phyloP scores from a whole-genome alignment of 2,888 invertebrate species.

The Stomorhina lunata region DNA sequence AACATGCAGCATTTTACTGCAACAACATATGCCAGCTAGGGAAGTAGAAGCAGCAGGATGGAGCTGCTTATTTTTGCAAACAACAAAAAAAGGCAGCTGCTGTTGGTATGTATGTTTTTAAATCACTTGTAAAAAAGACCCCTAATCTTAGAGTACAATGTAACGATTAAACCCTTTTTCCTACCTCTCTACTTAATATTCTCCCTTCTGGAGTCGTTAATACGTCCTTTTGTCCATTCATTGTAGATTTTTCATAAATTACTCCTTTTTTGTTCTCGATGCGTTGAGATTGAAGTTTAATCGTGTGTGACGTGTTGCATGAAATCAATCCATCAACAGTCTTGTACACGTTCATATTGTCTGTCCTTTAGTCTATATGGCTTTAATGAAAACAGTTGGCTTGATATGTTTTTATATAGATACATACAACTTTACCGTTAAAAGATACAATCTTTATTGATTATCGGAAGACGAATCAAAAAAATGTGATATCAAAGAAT shows the following conservation, averaged over 20 bases:
- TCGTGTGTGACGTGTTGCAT: slow-evolving; percentile 56
- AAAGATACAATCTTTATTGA: slow-evolving; percentile 5
- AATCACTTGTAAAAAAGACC: slow-evolving; percentile 50
- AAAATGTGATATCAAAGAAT: background rate
- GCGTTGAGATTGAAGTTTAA: slow-evolving; percentile 42
- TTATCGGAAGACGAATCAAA: background rate
- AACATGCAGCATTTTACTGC: slow-evolving; percentile 19
- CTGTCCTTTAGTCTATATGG: no score
- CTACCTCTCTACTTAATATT: background rate
- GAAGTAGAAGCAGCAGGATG: slow-evolving; percentile 3
- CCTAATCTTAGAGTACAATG: no score
- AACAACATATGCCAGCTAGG: slow-evolving; percentile 39
- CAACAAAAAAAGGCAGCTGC: slow-evolving; percentile 40
- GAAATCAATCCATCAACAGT: slow-evolving; percentile 62
- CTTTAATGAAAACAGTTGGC: slow-evolving; percentile 40
- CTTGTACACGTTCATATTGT: background rate
- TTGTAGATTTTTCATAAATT: background rate
- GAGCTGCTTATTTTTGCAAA: slow-evolving; percentile 20
- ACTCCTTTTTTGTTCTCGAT: background rate
- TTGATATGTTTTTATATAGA: slow-evolving; percentile 40
- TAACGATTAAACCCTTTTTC: slow-evolving; percentile 3
- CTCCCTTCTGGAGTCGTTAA: slow-evolving; percentile 3
- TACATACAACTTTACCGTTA: no score
- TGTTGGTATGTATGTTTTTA: slow-evolving; percentile 28
- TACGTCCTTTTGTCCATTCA: background rate